phyloP scores from a whole-genome alignment of 2,113 vertebrate genomes.

The Ellobius talpinus region DNA sequence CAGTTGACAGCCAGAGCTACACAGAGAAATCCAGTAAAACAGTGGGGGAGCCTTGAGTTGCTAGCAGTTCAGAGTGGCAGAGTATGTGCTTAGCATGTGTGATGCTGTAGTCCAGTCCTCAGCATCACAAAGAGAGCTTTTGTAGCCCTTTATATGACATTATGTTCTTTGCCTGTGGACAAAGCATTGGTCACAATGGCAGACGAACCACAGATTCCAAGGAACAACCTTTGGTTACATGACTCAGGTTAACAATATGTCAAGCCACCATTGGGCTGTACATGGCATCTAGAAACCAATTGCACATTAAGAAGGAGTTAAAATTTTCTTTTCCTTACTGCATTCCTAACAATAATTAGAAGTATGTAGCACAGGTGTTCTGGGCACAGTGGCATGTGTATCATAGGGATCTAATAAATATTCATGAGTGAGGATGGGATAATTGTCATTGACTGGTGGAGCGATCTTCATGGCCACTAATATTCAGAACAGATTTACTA shows the following conservation, averaged over 20 bases:
- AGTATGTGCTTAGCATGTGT: neutral
- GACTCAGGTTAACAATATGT: constrained; percentile 16
- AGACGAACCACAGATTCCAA: neutral
- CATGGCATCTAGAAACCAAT: neutral
- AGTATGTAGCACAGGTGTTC: neutral
- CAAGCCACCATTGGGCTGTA: neutral
- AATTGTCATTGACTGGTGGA: neutral
- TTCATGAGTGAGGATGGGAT: neutral
- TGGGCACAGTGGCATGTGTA: neutral
- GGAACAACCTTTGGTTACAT: neutral
- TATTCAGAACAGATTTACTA: constrained; percentile 13
- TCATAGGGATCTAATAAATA: constrained; percentile 15
- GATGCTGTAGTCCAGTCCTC: neutral
- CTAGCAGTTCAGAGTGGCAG: neutral
- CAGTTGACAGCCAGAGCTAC: neutral
- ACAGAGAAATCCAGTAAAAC: neutral
- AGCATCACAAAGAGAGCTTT: neutral
- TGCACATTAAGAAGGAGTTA: neutral
- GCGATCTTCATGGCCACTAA: constrained; percentile 2
- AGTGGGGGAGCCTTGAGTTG: neutral
- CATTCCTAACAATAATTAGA: neutral
- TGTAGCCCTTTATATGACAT: neutral
- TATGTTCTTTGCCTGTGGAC: constrained; percentile 12
- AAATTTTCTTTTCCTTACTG: constrained; percentile 30
- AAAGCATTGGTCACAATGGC: neutral